Conservation (phyloP, 2,888 invertebrate genomes). For the Lasioglossum figueresi region DNA sequence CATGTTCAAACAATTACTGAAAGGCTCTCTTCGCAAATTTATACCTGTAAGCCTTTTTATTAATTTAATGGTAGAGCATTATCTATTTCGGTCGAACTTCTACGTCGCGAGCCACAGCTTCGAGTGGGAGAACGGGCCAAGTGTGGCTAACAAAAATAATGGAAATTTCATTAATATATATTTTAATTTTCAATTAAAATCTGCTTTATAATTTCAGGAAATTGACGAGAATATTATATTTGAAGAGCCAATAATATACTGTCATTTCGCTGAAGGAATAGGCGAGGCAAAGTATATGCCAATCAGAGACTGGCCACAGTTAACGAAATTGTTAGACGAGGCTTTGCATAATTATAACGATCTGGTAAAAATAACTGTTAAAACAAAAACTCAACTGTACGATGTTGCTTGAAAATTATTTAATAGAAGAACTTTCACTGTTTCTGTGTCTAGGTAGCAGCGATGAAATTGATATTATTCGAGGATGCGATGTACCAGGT, state of each 20-base stretch:
- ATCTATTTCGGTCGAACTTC: neutral
- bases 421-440: neutral
- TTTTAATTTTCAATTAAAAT: too few species aligned
- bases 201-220: constrained; percentile 84
- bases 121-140: too few species aligned
- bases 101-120: too few species aligned
- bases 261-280: constrained; percentile 96
- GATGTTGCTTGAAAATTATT: neutral
- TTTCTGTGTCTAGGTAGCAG: constrained; percentile 85
- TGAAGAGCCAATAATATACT: constrained; percentile 92
- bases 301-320: constrained; percentile 88
- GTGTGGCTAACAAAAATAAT: neutral
- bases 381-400: neutral
- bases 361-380: constrained; percentile 84
- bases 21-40: constrained; percentile 92
- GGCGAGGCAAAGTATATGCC: constrained; percentile 96
- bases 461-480: constrained; percentile 97
- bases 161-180: neutral
- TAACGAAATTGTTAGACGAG: constrained; percentile 91
- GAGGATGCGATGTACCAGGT: constrained; percentile 98
- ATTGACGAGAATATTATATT: constrained; percentile 90
- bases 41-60: constrained; percentile 85
- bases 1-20: constrained; percentile 89
- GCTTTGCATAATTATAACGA: constrained; percentile 95
- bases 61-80: neutral